Evolutionary conservation across 2,888 invertebrate genomes (phyloP).

Genomic region (Drosophila affinis): DNA sequence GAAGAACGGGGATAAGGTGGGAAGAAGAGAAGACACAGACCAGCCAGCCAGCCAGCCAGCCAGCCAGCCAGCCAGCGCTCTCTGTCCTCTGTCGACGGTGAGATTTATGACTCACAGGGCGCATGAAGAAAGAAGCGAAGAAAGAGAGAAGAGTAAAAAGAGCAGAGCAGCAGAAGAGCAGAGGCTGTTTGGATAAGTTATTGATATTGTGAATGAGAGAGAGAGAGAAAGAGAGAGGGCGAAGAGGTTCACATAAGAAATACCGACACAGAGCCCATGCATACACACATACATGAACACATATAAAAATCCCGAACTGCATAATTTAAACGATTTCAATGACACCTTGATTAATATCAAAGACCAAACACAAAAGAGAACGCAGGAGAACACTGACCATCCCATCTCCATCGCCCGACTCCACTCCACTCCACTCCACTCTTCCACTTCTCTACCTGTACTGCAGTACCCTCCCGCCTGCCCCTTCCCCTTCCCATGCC

Average conservation of each 20-base stretch:
- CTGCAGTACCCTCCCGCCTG: no score
- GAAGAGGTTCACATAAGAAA: slow-evolving; percentile 40
- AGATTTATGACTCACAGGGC: slow-evolving; percentile 71
- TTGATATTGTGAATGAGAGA: slow-evolving; percentile 7
- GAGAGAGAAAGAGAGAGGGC: slow-evolving; percentile 17
- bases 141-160: slow-evolving; percentile 25
- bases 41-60: slow-evolving; percentile 30
- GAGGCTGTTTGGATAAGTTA: neutral
- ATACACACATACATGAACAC: neutral
- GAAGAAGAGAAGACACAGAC: slow-evolving; percentile 14
- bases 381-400: slow-evolving; percentile 40
- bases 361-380: slow-evolving; percentile 44
- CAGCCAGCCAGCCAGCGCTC: slow-evolving; percentile 14
- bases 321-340: slow-evolving; percentile 82
- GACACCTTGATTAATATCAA: slow-evolving; percentile 83
- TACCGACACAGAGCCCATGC: slow-evolving; percentile 37
- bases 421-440: slow-evolving; percentile 34
- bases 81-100: slow-evolving; percentile 15
- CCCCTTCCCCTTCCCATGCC: slow-evolving; percentile 9
- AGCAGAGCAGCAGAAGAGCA: neutral
- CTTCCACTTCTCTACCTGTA: slow-evolving; percentile 52
- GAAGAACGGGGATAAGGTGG: slow-evolving; percentile 5
- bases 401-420: slow-evolving; percentile 6
- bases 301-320: slow-evolving; percentile 56
- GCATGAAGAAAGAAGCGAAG: slow-evolving; percentile 3